Conservation (phyloP, 2,888 invertebrate genomes). For the Theretra japonica region DNA sequence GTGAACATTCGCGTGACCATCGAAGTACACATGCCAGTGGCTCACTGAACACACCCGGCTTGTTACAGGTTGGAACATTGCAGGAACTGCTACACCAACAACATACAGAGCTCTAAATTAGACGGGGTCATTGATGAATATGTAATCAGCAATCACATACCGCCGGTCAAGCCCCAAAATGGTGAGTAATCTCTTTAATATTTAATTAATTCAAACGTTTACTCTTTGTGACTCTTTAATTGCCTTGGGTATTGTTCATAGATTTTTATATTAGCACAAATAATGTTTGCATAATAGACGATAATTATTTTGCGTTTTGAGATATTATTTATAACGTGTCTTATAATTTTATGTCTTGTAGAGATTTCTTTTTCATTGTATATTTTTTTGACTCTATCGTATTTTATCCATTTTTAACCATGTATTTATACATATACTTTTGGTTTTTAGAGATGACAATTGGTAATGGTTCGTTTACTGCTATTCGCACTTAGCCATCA, state of each 20-base stretch:
- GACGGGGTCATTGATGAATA: constrained; percentile 78
- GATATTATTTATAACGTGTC: background rate
- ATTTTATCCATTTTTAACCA: background rate
- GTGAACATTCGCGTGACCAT: constrained; percentile 14
- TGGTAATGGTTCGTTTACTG: background rate
- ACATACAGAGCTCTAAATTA: constrained; percentile 82
- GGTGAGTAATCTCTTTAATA: constrained; percentile 56
- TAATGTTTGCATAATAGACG: background rate
- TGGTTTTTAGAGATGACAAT: too few relatives aligned
- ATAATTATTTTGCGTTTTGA: background rate
- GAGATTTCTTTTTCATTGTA: too few relatives aligned
- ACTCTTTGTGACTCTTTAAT: constrained; percentile 3
- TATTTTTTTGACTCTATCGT: background rate
- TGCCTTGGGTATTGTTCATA: background rate
- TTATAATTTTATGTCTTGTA: too few relatives aligned
- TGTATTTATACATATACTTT: background rate
- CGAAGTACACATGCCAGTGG: background rate
- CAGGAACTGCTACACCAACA: constrained; percentile 94
- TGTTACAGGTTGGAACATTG: constrained; percentile 85
- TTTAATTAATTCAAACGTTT: background rate
- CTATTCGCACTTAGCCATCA: background rate
- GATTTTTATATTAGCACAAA: background rate
- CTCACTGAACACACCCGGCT: constrained; percentile 24
- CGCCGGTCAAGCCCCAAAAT: constrained; percentile 77
- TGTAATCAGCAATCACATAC: constrained; percentile 81